Conservation (phyloP, 2,113 vertebrate genomes). For the Odocoileus virginianus region DNA sequence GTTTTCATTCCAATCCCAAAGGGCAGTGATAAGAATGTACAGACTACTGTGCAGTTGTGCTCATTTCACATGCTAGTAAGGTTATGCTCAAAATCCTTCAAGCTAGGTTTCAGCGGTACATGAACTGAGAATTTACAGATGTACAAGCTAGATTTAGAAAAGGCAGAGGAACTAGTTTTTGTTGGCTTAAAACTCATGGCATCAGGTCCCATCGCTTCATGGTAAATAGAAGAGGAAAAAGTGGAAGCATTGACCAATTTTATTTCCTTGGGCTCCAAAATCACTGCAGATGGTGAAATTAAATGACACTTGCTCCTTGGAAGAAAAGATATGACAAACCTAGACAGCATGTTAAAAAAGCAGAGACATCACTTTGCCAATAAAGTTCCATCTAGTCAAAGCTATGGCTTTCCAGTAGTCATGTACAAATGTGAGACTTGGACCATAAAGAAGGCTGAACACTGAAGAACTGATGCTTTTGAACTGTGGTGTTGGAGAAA, state of each 20-base stretch:
- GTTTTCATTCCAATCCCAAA: not conserved
- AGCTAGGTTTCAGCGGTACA: not conserved
- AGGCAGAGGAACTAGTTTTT: not conserved
- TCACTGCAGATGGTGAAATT: not conserved
- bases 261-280: not conserved
- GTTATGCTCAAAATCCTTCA: not conserved
- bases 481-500: not conserved
- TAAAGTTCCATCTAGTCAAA: not conserved
- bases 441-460: not conserved
- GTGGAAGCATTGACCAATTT: not conserved
- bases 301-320: not conserved
- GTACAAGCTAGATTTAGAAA: not conserved
- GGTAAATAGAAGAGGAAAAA: not conserved
- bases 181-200: not conserved
- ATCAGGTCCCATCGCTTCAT: not conserved
- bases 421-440: not conserved
- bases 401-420: not conserved
- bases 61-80: not conserved
- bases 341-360: not conserved
- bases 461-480: not conserved
- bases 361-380: not conserved
- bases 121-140: not conserved
- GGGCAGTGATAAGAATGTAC: not conserved
- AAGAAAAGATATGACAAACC: not conserved
- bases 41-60: not conserved